Base-by-base conservation (phyloP, 2,888 invertebrate species). In the Enoplolaimus lenunculus region DNA sequence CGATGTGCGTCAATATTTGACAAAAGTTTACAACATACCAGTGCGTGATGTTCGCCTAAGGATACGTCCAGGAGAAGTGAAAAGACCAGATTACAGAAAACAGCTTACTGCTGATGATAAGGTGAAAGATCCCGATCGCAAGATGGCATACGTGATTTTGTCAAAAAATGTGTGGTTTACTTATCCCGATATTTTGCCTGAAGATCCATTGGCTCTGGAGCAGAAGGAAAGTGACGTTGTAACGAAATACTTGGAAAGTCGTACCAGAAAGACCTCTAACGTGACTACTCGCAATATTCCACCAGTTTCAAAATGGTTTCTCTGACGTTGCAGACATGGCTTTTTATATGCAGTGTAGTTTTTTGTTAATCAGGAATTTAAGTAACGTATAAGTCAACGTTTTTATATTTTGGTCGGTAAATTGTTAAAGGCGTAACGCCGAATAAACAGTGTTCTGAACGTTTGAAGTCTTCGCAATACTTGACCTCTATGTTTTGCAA, bases 21-120 rank as follows among this genome's bases (percentile, higher is more conserved):
- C 92, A 80, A 95, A 95, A 83, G 94, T 98, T 75, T 98, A 98
- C 80, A 87, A 90, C 72, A 84, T 97, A 21, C 88, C 89, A 30
- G 88, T 91, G 0, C 82, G 88, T 1, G 84, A 89, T 77, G 88
- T 97, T 0, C 84, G 87, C 72, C 91, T 90, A 1, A 73, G 75
- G 72, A 75, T 76, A 2, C 1, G n/a, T 45, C 21, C 45, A 45
- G 45, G 45, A 45, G 45, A 7, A 13, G 45, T 45, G 7, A 21
- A 45, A 21, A 45, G 21, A 21, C 45, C 45, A 13, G 21, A 45
- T 13, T 45, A 45, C 21, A 7, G 45, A 45, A 45, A 45, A 45
- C 45, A 7, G 7, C 45, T 45, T 21, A 45, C 7, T 45, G 21
- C 21, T 7, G 7, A 45, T 45, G 79, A 78, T 1, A 72, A 77